Conservation (phyloP, 2,113 vertebrate genomes). For the Macaca mulatta region DNA sequence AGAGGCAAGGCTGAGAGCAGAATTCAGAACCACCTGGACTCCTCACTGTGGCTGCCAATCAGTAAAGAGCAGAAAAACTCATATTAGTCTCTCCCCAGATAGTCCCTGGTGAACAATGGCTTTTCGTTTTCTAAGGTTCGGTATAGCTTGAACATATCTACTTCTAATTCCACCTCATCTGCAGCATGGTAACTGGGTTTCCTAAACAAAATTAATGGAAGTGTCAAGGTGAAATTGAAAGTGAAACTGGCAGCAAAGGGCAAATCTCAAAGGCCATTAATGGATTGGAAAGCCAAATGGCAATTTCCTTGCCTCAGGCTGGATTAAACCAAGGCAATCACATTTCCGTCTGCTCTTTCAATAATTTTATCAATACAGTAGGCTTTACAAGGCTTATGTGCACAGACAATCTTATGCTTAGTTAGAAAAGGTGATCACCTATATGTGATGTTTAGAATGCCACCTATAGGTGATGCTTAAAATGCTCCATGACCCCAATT, state of each 20-base stretch:
- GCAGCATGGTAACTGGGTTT: constrained; percentile 65
- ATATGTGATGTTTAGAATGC: neutral
- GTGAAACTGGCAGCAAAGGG: constrained; percentile 68
- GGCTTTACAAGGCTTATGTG: neutral
- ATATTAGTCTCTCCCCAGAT: neutral
- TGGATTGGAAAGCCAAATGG: constrained; percentile 64
- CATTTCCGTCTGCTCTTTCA: constrained; percentile 53
- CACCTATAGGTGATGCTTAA: neutral
- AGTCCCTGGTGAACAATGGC: neutral
- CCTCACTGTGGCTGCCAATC: neutral
- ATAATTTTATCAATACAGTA: constrained; percentile 58
- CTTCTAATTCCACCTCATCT: constrained; percentile 50
- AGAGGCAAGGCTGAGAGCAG: neutral
- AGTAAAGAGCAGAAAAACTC: constrained; percentile 41
- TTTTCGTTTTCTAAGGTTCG: constrained; percentile 36
- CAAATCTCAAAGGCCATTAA: constrained; percentile 55
- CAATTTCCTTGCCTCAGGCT: constrained; percentile 61
- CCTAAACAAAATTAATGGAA: constrained; percentile 68
- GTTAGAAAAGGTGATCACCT: neutral
- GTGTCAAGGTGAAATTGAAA: constrained; percentile 74
- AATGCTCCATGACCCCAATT: neutral
- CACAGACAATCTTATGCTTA: neutral
- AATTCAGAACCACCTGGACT: neutral
- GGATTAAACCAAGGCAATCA: constrained; percentile 56
- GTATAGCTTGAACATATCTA: constrained; percentile 34